Evolutionary conservation across 2,888 invertebrate genomes (phyloP).

Genomic region (Hartigia nigra): DNA sequence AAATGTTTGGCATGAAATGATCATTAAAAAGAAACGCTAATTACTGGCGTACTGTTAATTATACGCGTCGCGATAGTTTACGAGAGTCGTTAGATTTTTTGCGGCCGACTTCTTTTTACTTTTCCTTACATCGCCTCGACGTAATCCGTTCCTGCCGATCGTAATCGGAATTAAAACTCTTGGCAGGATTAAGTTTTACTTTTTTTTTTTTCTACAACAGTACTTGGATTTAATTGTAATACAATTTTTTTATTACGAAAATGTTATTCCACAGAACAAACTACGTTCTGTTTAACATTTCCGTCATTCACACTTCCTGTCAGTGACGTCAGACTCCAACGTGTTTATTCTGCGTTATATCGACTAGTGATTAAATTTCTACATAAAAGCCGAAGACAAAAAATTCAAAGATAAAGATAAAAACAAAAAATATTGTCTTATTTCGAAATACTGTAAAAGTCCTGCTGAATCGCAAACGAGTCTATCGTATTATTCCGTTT

Average conservation of each 20-base stretch:
- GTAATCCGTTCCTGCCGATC: background rate
- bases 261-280: background rate
- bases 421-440: background rate
- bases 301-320: background rate
- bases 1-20: background rate
- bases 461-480: background rate
- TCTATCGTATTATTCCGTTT: background rate
- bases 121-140: no score
- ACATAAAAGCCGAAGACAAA: background rate
- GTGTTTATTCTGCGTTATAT: background rate
- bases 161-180: background rate
- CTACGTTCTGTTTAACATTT: background rate
- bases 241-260: background rate
- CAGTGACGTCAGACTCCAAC: background rate
- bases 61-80: background rate
- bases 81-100: no score
- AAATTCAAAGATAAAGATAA: background rate
- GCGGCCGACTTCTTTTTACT: no score
- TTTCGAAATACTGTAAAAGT: background rate
- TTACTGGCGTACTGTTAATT: background rate
- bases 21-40: background rate
- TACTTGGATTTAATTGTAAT: background rate
- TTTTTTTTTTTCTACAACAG: background rate
- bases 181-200: background rate
- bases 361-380: background rate